phyloP scores from a whole-genome alignment of 2,797 vertebrate species.

The Cetoscarus ocellatus region DNA sequence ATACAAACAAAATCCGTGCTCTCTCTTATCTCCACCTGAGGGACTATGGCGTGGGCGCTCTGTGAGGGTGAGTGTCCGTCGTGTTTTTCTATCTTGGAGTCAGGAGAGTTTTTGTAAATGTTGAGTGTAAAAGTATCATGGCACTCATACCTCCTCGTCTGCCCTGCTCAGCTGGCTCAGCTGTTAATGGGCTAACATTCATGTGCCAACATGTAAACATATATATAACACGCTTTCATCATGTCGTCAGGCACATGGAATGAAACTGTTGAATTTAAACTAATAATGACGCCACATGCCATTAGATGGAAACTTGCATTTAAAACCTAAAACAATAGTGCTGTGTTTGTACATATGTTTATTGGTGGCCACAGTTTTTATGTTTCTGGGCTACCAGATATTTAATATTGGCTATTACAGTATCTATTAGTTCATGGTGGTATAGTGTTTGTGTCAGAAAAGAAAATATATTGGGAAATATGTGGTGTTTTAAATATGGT shows the following conservation, averaged over 20 bases:
- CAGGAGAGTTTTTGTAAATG: conserved; percentile 42
- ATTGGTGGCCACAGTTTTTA: conserved; percentile 25
- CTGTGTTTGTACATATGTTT: conserved; percentile 60
- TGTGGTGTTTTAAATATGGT: conserved; percentile 48
- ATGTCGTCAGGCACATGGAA: conserved; percentile 40
- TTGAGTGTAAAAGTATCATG: conserved; percentile 20
- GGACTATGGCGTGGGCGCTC: not conserved
- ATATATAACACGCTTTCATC: conserved; percentile 22
- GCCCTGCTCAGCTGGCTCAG: not conserved
- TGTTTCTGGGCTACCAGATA: conserved; percentile 34
- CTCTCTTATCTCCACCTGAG: conserved; percentile 3
- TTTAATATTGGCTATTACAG: conserved; percentile 44
- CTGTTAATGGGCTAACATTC: conserved; percentile 9
- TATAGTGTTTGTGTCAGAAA: conserved; percentile 57
- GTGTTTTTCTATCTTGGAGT: not conserved
- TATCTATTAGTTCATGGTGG: conserved; percentile 43
- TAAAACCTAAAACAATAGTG: conserved; percentile 38
- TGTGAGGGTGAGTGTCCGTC: conserved; percentile 19
- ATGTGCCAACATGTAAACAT: conserved; percentile 30
- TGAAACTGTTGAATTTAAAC: conserved; percentile 3
- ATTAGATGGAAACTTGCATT: conserved; percentile 38
- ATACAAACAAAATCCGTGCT: conserved; percentile 13
- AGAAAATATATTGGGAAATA: conserved; percentile 44
- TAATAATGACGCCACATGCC: conserved; percentile 15
- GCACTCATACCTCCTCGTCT: conserved; percentile 11